These are phyloP conservation scores for Adelosebastes latens DNA, from an alignment of 2,797 vertebrate species.

Conservation along the genomic window DNA sequence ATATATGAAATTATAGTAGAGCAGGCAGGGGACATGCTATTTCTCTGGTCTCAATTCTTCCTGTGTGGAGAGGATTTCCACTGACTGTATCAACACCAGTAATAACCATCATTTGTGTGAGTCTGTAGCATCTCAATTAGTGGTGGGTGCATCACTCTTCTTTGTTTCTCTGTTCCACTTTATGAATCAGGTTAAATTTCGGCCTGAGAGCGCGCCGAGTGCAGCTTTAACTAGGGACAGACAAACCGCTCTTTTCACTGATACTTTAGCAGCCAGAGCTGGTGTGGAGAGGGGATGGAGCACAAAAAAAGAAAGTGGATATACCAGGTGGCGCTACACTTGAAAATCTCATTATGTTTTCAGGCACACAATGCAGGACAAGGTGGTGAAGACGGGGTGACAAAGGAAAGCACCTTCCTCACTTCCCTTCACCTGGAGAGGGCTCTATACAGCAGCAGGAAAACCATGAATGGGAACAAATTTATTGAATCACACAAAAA, in stretches of 20 bases:
- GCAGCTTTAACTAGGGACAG: constrained; percentile 22
- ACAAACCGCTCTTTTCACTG: constrained; percentile 40
- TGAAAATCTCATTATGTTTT: constrained; percentile 74
- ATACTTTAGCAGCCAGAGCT: constrained; percentile 45
- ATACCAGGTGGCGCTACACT: constrained; percentile 78
- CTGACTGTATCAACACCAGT: not conserved
- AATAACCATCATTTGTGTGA: not conserved
- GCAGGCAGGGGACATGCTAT: not conserved
- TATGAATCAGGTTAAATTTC: constrained; percentile 31
- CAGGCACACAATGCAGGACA: constrained; percentile 61
- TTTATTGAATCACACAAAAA: not conserved
- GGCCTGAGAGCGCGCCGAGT: constrained; percentile 23
- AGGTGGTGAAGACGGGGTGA: constrained; percentile 46
- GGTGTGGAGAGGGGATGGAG: constrained; percentile 32
- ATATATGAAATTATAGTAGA: too few species aligned
- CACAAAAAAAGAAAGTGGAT: constrained; percentile 47
- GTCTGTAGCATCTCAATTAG: constrained; percentile 19
- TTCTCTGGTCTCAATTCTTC: not conserved
- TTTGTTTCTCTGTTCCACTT: constrained; percentile 22
- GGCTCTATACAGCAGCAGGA: not conserved
- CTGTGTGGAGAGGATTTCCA: not conserved
- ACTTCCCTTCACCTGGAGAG: constrained; percentile 43
- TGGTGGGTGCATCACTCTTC: not conserved
- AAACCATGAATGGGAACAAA: not conserved
- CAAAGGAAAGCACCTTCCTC: constrained; percentile 45